Conservation (phyloP, 2,113 vertebrate species). For the Labrus mixtus region DNA sequence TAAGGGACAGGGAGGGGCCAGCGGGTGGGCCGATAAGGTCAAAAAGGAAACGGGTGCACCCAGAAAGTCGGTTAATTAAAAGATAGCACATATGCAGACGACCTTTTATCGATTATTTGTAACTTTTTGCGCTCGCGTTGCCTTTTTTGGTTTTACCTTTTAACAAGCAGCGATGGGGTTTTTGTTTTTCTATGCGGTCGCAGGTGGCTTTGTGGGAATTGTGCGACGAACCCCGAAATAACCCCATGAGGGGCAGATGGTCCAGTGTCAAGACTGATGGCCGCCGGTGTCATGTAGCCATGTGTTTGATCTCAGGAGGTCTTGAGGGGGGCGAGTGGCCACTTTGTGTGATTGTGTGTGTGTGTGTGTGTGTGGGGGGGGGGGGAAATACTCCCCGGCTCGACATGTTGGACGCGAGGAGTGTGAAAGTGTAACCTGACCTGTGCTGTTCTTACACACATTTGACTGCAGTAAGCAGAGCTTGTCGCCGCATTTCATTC, state of each 20-base stretch:
- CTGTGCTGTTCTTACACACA: background rate
- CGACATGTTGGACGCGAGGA: no score
- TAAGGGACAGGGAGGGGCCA: conserved; percentile 8
- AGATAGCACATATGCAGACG: conserved; percentile 10
- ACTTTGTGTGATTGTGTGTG: background rate
- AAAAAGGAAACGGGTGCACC: conserved; percentile 30
- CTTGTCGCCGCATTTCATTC: background rate
- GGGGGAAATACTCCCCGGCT: no score
- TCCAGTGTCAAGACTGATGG: conserved; percentile 42
- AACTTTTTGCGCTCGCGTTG: conserved; percentile 19
- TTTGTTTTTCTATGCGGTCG: conserved; percentile 18
- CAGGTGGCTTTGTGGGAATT: conserved; percentile 59
- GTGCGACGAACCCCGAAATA: conserved; percentile 44
- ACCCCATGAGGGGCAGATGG: conserved; percentile 60
- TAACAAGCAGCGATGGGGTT: conserved; percentile 18
- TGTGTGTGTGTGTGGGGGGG: conserved; percentile 9
- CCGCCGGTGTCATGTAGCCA: conserved; percentile 51
- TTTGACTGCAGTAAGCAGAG: background rate
- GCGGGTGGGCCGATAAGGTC: conserved; percentile 38
- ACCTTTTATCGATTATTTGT: conserved; percentile 32
- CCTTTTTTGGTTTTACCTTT: conserved; percentile 5
- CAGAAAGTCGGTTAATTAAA: conserved; percentile 55
- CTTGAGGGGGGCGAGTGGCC: conserved; percentile 7
- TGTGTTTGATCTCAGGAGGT: conserved; percentile 39
- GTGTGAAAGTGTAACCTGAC: conserved; percentile 24